Base-by-base conservation (phyloP, 1,140 invertebrate genomes). In the Drosophila grimshawi region DNA sequence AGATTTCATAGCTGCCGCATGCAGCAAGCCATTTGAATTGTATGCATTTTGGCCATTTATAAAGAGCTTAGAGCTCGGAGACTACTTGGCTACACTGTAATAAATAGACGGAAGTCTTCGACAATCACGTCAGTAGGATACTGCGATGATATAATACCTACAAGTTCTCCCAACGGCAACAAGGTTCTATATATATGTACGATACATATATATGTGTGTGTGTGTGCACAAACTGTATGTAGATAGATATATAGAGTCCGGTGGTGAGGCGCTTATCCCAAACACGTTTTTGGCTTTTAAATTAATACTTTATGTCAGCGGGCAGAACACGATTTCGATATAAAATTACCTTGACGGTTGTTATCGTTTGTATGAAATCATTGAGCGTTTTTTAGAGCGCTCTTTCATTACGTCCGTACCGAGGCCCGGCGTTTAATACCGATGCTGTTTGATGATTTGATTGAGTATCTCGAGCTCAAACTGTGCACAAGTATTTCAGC, bases 301-400 rank as follows among this genome's bases (percentile, higher is more conserved):
- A 86, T 86, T 82, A 88, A 86, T 88, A 86, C 83, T 80, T 77
- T 82, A 68, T 72, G 68, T 80, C 81, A 79, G 78, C 62, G 76
- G 45, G 71, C 65, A 83, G 80, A 83, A 86, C 83, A 86, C 83
- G 83, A 86, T 88, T 86, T 80, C 76, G 80, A 86, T 86, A 88
- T 88, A 78, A 86, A 86, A 86, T 86, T 86, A 86, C 83, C 83
- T 88, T 70, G 76, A 52, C 63, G 67, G 67, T 75, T 76, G 71
- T 78, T 83, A 86, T 86, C 83, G 83, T 88, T 88, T 88, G 76
- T 80, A 70, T 88, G 69, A 88, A 88, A 88, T 86, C 83, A 88
- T 88, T 81, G 69, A 61, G 81, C 81, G 63, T 60, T 68, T 68
- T 56, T 30, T 62, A 49, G 46, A 66, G 71, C 53, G 71, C 66